Evolutionary conservation across 2,113 vertebrate species (phyloP).

Genomic region (Chionomys nivalis): DNA sequence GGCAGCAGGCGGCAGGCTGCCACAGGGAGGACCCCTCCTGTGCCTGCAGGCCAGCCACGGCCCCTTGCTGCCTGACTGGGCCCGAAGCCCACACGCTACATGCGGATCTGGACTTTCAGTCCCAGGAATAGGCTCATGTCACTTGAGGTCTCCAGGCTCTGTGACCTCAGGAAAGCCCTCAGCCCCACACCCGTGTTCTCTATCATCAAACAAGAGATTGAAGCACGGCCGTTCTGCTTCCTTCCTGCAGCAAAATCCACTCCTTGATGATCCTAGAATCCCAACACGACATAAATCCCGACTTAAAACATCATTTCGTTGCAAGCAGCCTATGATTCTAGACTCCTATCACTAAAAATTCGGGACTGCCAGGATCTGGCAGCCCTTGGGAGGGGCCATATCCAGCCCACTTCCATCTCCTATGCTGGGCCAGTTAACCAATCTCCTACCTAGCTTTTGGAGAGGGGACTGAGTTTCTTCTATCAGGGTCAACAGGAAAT

Average conservation of each 20-base stretch:
- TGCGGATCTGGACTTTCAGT: slow-evolving; percentile 16
- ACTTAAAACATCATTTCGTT: slow-evolving; percentile 38
- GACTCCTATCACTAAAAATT: slow-evolving; percentile 45
- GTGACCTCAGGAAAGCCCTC: slow-evolving; percentile 32
- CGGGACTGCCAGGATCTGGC: slow-evolving; percentile 25
- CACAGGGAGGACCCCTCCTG: slow-evolving; percentile 73
- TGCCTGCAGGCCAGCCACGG: slow-evolving; percentile 62
- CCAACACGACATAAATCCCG: slow-evolving; percentile 17
- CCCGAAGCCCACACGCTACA: slow-evolving; percentile 8
- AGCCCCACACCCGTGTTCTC: not conserved
- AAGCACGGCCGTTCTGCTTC: slow-evolving; percentile 46
- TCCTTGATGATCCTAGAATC: slow-evolving; percentile 54
- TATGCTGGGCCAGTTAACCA: not conserved
- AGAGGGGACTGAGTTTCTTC: slow-evolving; percentile 37
- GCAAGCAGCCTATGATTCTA: slow-evolving; percentile 28
- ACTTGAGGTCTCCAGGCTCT: slow-evolving; percentile 21
- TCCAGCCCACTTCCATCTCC: not conserved
- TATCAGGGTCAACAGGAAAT: slow-evolving; percentile 35
- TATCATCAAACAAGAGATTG: not conserved
- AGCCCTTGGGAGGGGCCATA: not conserved
- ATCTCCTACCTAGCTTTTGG: slow-evolving; percentile 14
- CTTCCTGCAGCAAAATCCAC: slow-evolving; percentile 47
- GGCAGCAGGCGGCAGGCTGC: slow-evolving; percentile 72
- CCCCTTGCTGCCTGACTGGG: slow-evolving; percentile 50
- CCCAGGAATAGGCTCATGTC: slow-evolving; percentile 14